Base-by-base conservation (phyloP, 2,113 vertebrate species). In the Ammospiza caudacuta region DNA sequence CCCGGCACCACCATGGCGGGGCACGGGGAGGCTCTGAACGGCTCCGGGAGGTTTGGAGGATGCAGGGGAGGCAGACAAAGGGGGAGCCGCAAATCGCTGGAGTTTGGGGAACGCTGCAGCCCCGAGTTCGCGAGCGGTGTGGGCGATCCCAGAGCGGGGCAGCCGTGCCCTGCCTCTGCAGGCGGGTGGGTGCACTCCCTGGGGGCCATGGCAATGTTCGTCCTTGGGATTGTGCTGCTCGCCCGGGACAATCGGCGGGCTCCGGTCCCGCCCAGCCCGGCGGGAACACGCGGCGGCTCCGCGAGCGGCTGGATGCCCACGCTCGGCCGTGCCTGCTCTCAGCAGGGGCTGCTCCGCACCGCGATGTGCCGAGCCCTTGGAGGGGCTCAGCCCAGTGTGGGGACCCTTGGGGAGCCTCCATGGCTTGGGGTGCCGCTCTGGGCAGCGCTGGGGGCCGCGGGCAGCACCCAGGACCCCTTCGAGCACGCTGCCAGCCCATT, bases 51-150 rank as follows among this genome's bases (percentile, higher is more conserved):
- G 2, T 3, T 13, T 5, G 68, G n/a, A 35, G 51, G 28, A 15
- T 6, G 77, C 41, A 19, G 46, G 22, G 35, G 10, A 52, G 18
- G 72, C 41, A 31, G 21, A 6, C 10, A 3, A 28, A 73, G 11
- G 9, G 43, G 29, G 20, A 69, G 55, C 17, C 16, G 76, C 29
- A 28, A 41, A 59, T 2, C 9, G 67, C 63, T 22, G 85, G 75
- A 90, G 78, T 73, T 59, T 5, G 70, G 87, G 33, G 72, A 58
- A 57, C 12, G 55, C 61, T 27, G 68, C 63, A 52, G 76, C 59
- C 27, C 52, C 1, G 39, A 86, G 72, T 77, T 59, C 5, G 41
- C 28, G 8, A 21, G 54, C 0, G 0, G 6, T 0, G 59, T 0
- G 2, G 3, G 54, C 17, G 10, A 29, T 3, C 14, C 2, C 11